A percentile compares a stretch with the other conserved stretches of the same genome.
Conservation (phyloP, 2,797 vertebrate genomes). For the Leptatherina wallacei region DNA sequence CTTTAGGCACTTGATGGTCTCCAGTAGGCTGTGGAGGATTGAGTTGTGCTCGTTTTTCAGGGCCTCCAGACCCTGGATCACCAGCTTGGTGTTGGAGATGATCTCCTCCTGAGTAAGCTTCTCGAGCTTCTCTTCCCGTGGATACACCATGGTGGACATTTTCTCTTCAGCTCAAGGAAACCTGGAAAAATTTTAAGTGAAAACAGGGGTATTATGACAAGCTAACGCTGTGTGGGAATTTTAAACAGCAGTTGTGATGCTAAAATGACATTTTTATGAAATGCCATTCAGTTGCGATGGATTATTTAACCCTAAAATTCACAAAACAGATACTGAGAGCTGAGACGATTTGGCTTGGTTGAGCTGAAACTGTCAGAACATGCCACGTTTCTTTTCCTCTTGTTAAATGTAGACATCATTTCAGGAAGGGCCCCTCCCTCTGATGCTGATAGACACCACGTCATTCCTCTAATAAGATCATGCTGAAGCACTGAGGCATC, state of each 20-base stretch:
- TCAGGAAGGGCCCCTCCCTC: neutral
- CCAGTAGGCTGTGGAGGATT: slow-evolving; percentile 95
- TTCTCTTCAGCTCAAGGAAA: slow-evolving; percentile 73
- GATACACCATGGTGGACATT: slow-evolving; percentile 94
- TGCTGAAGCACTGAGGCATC: slow-evolving; percentile 8
- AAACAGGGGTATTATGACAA: neutral
- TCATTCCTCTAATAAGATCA: slow-evolving; percentile 11
- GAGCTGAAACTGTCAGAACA: slow-evolving; percentile 17
- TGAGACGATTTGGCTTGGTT: slow-evolving; percentile 3
- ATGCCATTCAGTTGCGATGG: slow-evolving; percentile 36
- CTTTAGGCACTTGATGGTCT: slow-evolving; percentile 98
- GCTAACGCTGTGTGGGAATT: neutral
- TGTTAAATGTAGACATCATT: neutral
- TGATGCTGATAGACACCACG: slow-evolving; percentile 2
- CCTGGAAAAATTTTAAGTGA: slow-evolving; percentile 48
- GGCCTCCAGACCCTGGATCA: slow-evolving; percentile 97
- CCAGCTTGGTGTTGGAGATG: slow-evolving; percentile 96
- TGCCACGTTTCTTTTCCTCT: slow-evolving; percentile 4
- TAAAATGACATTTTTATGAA: slow-evolving; percentile 5
- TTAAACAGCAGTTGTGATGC: slow-evolving; percentile 11
- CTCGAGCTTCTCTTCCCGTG: slow-evolving; percentile 93
- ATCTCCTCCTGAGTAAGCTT: slow-evolving; percentile 98
- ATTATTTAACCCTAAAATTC: neutral
- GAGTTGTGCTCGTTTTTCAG: slow-evolving; percentile 98
- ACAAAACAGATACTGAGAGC: neutral